Evolutionary conservation across 2,797 vertebrate species (phyloP), one percentile per base, ranked within the genome.

Genomic region (Etheostoma perlongum): DNA sequence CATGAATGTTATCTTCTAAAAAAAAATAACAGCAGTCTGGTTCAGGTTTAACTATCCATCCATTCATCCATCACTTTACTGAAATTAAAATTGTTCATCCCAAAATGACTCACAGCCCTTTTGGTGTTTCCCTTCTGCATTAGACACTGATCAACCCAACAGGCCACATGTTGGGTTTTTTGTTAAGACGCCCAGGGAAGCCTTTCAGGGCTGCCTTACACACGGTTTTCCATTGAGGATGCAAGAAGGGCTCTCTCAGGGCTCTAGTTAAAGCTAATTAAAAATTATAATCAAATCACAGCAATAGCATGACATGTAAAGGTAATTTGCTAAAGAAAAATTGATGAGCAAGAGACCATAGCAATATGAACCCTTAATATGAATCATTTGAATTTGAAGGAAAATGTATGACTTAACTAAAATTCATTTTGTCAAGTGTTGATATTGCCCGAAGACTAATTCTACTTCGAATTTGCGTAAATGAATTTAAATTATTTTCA

Each of bases 231-330:
- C 64, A 52, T 16, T 1, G 21, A 68, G 63, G 63, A 85, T 14
- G 60, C 47, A 79, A 70, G 47, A 77, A 74, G 60, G 77, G 74
- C 75, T 81, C 70, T 75, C 89, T 92, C 60, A 66, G 57, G 89
- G 89, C 88, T 78, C 62, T 53, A 53, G 62, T 90, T 87, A 79
- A 84, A 91, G 77, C 86, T 91, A 80, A 91, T 93, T 93, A 92
- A 88, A 91, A 91, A 84, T 80, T 81, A 88, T 85, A 88, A 93
- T 91, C 84, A 88, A 90, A 91, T 88, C 78, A 85, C 42, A 52
- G 76, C 79, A 86, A 85, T 72, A 84, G 78, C 78, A 85, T 83
- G 86, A 84, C 85, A 84, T 78, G 72, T 84, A 61, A 89, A 88
- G 90, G 90, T 92, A 88, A 93, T 93, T 86, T 89, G 72, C 78